A percentile compares a stretch with the other conserved stretches of the same genome.
These are phyloP conservation scores for Creontiades dilutus DNA, from an alignment of 2,888 invertebrate genomes.

Conservation along the genomic window DNA sequence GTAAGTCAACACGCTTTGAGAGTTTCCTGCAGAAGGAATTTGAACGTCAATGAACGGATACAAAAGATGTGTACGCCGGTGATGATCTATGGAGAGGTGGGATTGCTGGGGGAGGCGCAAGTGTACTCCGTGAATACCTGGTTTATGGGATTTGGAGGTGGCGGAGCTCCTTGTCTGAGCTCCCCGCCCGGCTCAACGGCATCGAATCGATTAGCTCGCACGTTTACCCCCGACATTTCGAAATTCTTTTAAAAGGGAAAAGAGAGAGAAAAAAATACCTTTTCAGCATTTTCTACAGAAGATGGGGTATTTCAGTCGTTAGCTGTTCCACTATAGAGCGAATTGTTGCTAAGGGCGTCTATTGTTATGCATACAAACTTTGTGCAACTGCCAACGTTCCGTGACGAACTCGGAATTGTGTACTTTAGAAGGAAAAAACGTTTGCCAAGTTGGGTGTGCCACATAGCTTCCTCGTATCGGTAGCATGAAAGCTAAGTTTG, in stretches of 20 bases:
- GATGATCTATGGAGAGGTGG: background rate
- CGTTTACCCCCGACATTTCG: constrained; percentile 66
- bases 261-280: too few species aligned
- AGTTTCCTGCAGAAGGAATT: background rate
- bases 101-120: background rate
- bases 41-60: background rate
- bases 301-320: background rate
- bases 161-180: constrained; percentile 40
- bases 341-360: background rate
- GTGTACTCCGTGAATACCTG: constrained; percentile 36
- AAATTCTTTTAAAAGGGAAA: constrained; percentile 46
- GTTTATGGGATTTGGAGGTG: constrained; percentile 60
- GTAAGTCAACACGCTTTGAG: too few species aligned
- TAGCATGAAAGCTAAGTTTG: too few species aligned
- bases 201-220: constrained; percentile 67
- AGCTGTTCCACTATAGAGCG: constrained; percentile 11
- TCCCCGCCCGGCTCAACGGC: constrained; percentile 51
- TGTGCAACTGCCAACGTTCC: background rate
- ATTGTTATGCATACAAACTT: constrained; percentile 39
- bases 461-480: too few species aligned
- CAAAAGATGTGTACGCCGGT: background rate
- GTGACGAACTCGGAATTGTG: constrained; percentile 8
- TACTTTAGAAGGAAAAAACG: background rate
- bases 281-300: constrained; percentile 3
- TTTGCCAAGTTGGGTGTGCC: background rate